Evolutionary conservation across 1,140 invertebrate genomes (phyloP), one percentile per base, ranked within the genome.

Genomic region (Drosophila pseudoananassae): DNA sequence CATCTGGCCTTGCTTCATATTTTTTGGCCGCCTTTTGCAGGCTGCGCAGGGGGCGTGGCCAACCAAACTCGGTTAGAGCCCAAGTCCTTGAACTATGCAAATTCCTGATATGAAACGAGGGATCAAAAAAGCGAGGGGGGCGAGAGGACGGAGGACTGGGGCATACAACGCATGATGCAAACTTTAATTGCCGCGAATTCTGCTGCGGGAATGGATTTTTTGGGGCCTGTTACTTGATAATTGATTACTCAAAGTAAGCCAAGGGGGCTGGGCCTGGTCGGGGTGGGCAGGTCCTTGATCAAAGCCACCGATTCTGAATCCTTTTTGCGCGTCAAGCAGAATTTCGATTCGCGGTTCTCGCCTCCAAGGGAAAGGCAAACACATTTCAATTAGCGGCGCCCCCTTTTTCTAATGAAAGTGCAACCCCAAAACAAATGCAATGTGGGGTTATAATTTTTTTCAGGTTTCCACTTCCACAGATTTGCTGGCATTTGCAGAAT

Each of bases 71-170:
- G 64, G 82, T 78, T 82, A 75, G 77, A 23, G 50, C 55, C 72
- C 51, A 52, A 81, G 78, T 61, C 82, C 82, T 85, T 85, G 82
- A 85, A 85, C 82, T 85, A 85, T 88, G 82, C 74, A 88, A 85
- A 85, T 88, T 85, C 76, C 25, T 17, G 54, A 76, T 76, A 87
- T 69, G 78, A 87, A 85, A 71, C 53, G 73, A 64, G 46, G 58
- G 50, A 71, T 52, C 31, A 25, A 25, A 31, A 10, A 23, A 47
- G 52, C 57, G 17, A 3, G 58, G 15, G 5, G 7, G 5, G 1
- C 17, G 5, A 8, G 1, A 14, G 40, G 29, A 3, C 4, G 1
- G 6, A 25, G 29, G 20, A 20, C 1, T 17, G 43, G 5, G 17
- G 33, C 14, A 49, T 29, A 55, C 61, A 73, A 79, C 71, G 77